Base-by-base conservation (phyloP, 1,140 invertebrate genomes). In the Pseudobourletiella spinata region DNA sequence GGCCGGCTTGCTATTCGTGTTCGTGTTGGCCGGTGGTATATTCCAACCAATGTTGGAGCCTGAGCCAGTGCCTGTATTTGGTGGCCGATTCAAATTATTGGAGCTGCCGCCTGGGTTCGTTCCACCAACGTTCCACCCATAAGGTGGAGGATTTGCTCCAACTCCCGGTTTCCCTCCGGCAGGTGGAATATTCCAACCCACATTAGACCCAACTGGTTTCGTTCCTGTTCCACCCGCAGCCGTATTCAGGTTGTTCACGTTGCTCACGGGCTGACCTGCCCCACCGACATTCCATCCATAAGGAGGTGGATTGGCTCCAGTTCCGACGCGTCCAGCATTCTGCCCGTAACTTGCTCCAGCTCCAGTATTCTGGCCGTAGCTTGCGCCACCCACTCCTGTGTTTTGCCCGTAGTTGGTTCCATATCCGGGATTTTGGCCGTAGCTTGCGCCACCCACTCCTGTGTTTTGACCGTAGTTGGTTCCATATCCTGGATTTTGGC, bases 101-200 rank as follows among this genome's bases (percentile, higher is more conserved):
- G 29, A 11, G 29, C 46, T 26, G 16, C 48, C 46, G 3, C 28
- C 48, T 30, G 58, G n/a, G 30, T 61, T 61, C 1, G 6, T 26
- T 2, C 46, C 15, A 28, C 46, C 30, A 29, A 56, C 26, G 16
- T 57, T 63, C 61, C 61, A 63, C 11, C 61, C 61, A 15, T 48
- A 57, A 1, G n/a, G 16, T 22, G 54, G 29, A 4, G 39, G 2
- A 32, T 6, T 24, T 1, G 42, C 20, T 1, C 48, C 48, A 18
- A 3, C 32, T 8, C 14, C 48, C n/a, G n/a, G n/a, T n/a, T n/a
- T n/a, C 52, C 26, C 22, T 11, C 46, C 20, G 29, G 55, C 56
- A 11, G 57, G 44, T 32, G 63, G 59, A 42, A 63, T 61, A 29
- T 65, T 65, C 67, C 63, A 65, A n/a, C 67, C 67, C 26, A 64